phyloP scores from a whole-genome alignment of 1,140 invertebrate genomes.

The Bombus confusus region DNA sequence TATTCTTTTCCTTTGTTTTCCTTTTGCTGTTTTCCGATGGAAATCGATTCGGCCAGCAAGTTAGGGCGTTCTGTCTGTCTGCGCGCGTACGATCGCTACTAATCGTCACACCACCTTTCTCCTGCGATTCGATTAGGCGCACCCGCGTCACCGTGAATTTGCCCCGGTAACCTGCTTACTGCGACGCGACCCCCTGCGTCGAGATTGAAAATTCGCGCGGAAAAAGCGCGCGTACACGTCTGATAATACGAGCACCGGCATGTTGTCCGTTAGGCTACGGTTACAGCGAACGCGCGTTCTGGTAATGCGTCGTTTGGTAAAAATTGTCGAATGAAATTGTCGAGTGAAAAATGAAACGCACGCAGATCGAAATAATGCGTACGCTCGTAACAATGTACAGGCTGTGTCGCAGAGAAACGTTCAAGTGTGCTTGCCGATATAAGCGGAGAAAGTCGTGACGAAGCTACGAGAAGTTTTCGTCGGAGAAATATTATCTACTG shows the following conservation, averaged over 20 bases:
- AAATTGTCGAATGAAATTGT: too few species aligned
- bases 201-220: constrained; percentile 41
- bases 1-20: background rate
- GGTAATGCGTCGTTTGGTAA: background rate
- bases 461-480: too few species aligned
- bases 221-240: background rate
- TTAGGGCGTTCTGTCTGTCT: background rate
- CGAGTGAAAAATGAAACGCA: background rate
- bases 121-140: background rate
- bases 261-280: background rate
- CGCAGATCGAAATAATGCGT: background rate
- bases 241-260: background rate
- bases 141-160: constrained; percentile 29
- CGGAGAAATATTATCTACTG: too few species aligned
- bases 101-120: too few species aligned
- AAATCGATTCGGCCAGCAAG: background rate
- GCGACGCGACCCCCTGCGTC: background rate
- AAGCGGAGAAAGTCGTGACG: too few species aligned
- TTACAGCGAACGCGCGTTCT: background rate
- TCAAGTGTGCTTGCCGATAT: too few species aligned
- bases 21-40: background rate
- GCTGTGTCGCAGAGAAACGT: too few species aligned
- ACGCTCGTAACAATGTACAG: background rate
- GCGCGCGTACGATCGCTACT: background rate
- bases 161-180: constrained; percentile 38